Conservation (phyloP, 2,113 vertebrate genomes). For the Hippocampus barbouri region DNA sequence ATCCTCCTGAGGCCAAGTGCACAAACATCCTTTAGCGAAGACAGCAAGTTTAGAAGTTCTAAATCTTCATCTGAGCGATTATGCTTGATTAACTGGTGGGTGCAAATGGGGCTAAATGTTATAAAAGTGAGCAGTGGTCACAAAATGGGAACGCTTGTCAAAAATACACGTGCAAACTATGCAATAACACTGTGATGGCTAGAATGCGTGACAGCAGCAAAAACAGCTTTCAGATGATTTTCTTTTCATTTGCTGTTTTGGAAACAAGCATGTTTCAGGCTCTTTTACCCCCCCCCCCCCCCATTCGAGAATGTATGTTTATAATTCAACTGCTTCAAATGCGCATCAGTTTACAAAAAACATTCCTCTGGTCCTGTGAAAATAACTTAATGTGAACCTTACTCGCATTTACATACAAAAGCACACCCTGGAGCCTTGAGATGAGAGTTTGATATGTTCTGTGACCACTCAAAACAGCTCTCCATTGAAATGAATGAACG, state of each 20-base stretch:
- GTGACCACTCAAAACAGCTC: too few relatives aligned
- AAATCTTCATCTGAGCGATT: not conserved
- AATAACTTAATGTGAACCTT: not conserved
- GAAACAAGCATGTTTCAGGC: not conserved
- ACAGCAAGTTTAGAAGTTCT: not conserved
- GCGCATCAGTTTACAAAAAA: not conserved
- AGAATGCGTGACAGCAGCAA: not conserved
- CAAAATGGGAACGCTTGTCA: not conserved
- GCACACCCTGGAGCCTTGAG: too few relatives aligned
- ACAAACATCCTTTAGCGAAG: constrained; percentile 21
- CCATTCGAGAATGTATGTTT: too few relatives aligned
- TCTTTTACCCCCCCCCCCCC: too few relatives aligned
- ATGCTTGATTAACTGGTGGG: not conserved
- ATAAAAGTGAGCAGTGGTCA: not conserved
- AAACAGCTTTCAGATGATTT: not conserved
- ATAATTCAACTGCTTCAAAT: not conserved
- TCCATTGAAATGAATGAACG: too few relatives aligned
- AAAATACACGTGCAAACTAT: not conserved
- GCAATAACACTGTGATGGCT: not conserved
- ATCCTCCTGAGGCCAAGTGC: constrained; percentile 75
- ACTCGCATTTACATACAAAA: too few relatives aligned
- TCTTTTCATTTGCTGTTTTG: not conserved
- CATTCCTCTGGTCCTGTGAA: not conserved
- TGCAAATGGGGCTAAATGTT: not conserved
- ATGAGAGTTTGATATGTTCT: too few relatives aligned